Base-by-base conservation (phyloP, 2,113 vertebrate species). In the Varanus komodoensis region DNA sequence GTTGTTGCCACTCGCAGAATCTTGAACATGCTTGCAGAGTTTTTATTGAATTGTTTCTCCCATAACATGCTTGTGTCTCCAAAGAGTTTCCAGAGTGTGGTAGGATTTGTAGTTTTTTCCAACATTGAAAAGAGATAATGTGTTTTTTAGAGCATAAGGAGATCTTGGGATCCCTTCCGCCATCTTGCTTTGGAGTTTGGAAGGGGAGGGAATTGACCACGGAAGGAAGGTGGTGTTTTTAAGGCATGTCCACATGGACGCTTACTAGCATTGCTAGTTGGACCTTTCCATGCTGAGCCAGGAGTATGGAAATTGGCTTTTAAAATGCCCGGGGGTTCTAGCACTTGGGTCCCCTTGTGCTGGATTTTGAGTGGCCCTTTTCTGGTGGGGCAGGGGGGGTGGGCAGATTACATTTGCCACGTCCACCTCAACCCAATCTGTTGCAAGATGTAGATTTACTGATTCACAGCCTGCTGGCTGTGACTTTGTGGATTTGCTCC, bases 11-110 rank as follows among this genome's bases (percentile, higher is more conserved):
- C 94, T 94, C 90, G 48, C 3, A 95, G 92, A 96, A 94, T 95
- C 94, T 85, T 23, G 67, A 95, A 85, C 95, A 90, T 93, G 87
- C 88, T 84, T 44, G 80, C 89, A 12, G 94, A 94, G 95, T 82
- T 89, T n/a, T 67, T 81, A 44, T 44, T 19, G 91, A 95, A 94
- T 88, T 95, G 93, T 95, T 96, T 95, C 92, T 95, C 92, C 94
- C 93, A 89, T 96, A 93, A 96, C 94, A 91, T 75, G 94, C 89
- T 94, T 94, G 94, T 95, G 93, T 96, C 95, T 96, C 94, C 94
- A 96, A 92, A 94, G 64, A 91, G 92, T 93, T 94, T 75, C 4
- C 3, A 50, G 68, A 17, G 54, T 89, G 93, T 93, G 94, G 93
- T 94, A 96, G 95, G 94, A 94, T 93, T 73, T 95, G 95, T 94